These are phyloP conservation scores for Neogale vison DNA, from an alignment of 2,113 vertebrate species.

Conservation along the genomic window DNA sequence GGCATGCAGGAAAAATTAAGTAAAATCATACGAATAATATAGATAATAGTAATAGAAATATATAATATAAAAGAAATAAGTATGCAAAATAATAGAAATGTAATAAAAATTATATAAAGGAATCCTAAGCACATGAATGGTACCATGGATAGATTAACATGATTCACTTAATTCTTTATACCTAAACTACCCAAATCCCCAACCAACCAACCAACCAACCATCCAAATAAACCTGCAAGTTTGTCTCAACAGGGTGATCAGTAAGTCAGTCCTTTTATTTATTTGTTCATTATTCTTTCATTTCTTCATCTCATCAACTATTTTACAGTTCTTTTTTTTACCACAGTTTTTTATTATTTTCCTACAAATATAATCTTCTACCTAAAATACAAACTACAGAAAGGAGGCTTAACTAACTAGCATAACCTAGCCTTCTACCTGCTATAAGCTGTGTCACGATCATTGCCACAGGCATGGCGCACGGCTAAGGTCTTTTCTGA, in stretches of 20 bases:
- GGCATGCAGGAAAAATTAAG: neutral
- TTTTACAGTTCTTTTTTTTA: neutral
- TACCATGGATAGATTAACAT: neutral
- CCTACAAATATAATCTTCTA: neutral
- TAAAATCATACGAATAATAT: neutral
- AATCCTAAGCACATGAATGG: neutral
- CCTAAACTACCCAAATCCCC: neutral
- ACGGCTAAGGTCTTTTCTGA: neutral
- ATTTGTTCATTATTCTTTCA: neutral
- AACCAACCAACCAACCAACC: neutral
- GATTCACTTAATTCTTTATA: neutral
- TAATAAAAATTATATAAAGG: neutral
- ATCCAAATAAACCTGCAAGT: neutral
- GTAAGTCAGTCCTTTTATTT: neutral
- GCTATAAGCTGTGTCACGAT: no score
- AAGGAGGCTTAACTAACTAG: neutral
- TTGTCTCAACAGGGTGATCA: neutral
- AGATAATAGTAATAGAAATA: neutral
- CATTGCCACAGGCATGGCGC: rapidly evolving
- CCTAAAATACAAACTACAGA: neutral
- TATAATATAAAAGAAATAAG: neutral
- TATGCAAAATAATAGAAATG: neutral
- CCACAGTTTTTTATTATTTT: neutral
- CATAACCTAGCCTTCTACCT: neutral
- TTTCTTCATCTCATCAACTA: neutral